Percentiles rank a stretch among this genome's conserved stretches.
Conservation (phyloP, 2,888 invertebrate genomes). For the Zaprionus lineosus region DNA sequence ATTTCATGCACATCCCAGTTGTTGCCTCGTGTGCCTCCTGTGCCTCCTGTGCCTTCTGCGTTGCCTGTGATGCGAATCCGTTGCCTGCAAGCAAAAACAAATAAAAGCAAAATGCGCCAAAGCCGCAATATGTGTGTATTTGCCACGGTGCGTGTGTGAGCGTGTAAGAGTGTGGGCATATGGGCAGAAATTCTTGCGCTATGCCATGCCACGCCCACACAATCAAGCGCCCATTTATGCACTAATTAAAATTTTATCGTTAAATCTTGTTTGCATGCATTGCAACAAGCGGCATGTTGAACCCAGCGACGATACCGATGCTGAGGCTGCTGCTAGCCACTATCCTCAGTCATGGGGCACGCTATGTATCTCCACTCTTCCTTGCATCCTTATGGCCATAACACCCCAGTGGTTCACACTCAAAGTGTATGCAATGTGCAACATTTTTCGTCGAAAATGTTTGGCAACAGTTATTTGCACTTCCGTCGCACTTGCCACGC, state of each 20-base stretch:
- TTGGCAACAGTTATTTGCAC: slow-evolving; percentile 77
- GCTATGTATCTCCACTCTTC: too few relatives aligned
- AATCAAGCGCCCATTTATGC: slow-evolving; percentile 77
- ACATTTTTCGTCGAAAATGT: slow-evolving; percentile 70
- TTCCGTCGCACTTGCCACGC: slow-evolving; percentile 49
- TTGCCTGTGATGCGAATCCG: slow-evolving; percentile 17
- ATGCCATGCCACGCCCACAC: slow-evolving; percentile 68
- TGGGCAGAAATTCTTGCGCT: slow-evolving; percentile 41
- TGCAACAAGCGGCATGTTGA: slow-evolving; percentile 61
- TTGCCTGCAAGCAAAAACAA: slow-evolving; percentile 57
- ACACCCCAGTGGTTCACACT: background rate
- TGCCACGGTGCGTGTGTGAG: slow-evolving; percentile 27
- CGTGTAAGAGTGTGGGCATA: slow-evolving; percentile 17
- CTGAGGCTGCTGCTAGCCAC: slow-evolving; percentile 7
- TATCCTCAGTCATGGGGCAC: slow-evolving; percentile 4
- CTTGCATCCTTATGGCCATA: background rate
- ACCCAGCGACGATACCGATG: slow-evolving; percentile 20
- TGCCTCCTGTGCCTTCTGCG: background rate
- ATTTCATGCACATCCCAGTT: slow-evolving; percentile 55
- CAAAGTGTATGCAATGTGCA: slow-evolving; percentile 59
- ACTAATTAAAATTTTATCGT: slow-evolving; percentile 78
- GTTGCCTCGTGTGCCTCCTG: background rate
- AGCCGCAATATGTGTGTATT: slow-evolving; percentile 59
- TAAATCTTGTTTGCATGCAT: slow-evolving; percentile 78
- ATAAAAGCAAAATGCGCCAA: slow-evolving; percentile 66